A percentile compares a stretch with the other conserved stretches of the same genome.
Conservation (phyloP, 1,140 invertebrate species). For the Papilio polyxenes region DNA sequence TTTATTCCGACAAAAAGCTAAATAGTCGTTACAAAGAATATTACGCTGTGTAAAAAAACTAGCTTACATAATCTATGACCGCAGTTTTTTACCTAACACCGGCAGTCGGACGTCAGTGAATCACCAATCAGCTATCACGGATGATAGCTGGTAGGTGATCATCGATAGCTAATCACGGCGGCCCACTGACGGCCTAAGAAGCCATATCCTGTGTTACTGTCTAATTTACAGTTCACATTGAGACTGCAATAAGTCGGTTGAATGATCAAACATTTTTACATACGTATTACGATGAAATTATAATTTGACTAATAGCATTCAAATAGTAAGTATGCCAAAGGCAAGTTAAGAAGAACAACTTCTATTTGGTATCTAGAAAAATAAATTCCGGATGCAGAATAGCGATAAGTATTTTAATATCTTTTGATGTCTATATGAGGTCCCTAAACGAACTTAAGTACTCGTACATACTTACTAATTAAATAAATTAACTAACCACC, state of each 20-base stretch:
- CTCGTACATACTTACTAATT: no score
- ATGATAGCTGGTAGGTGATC: slow-evolving; percentile 66
- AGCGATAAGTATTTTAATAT: no score
- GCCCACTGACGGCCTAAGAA: slow-evolving; percentile 75
- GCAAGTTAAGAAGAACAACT: background rate
- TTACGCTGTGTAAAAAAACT: background rate
- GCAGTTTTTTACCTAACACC: slow-evolving; percentile 58
- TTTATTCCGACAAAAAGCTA: slow-evolving; percentile 6
- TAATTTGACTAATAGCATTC: slow-evolving; percentile 6
- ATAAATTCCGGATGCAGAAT: no score
- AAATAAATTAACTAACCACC: no score
- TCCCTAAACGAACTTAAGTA: no score
- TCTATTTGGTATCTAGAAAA: no score
- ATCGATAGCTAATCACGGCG: slow-evolving; percentile 72
- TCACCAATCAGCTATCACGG: slow-evolving; percentile 63
- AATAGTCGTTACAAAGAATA: slow-evolving; percentile 18
- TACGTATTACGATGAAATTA: slow-evolving; percentile 27
- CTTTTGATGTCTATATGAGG: no score
- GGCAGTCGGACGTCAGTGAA: slow-evolving; percentile 60
- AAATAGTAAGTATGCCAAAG: background rate
- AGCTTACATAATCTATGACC: slow-evolving; percentile 52
- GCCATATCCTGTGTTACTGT: slow-evolving; percentile 75
- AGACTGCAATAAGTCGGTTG: slow-evolving; percentile 45
- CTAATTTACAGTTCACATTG: slow-evolving; percentile 76
- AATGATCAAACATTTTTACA: slow-evolving; percentile 33